Percentiles rank a stretch among this genome's conserved stretches.
Evolutionary conservation across 1,140 invertebrate species (phyloP).

Genomic region (Hycleus cichorii): DNA sequence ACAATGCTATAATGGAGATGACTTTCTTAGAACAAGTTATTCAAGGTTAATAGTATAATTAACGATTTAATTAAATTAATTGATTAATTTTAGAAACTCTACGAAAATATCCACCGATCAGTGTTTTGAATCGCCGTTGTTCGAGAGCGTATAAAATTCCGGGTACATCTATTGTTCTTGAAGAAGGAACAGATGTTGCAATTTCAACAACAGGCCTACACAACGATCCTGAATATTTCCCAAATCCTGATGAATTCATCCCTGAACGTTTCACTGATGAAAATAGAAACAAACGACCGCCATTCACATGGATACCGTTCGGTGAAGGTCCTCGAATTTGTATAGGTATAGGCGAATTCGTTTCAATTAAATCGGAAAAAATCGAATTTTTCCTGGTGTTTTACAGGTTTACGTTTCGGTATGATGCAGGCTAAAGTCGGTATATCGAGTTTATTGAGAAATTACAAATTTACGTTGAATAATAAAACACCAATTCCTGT

Average conservation of each 20-base stretch:
- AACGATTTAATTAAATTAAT: not conserved
- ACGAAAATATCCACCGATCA: constrained; percentile 47
- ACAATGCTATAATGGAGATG: constrained; percentile 50
- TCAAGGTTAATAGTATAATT: constrained; percentile 38
- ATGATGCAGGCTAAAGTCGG: constrained; percentile 44
- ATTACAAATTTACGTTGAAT: constrained; percentile 32
- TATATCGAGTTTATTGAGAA: constrained; percentile 38
- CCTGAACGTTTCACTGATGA: constrained; percentile 59
- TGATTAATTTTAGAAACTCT: constrained; percentile 46
- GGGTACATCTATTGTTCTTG: constrained; percentile 32
- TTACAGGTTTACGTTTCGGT: constrained; percentile 46
- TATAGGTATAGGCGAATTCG: constrained; percentile 37
- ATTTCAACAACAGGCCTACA: constrained; percentile 57
- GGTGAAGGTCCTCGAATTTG: constrained; percentile 52
- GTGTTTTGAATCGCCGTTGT: constrained; percentile 45
- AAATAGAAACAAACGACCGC: constrained; percentile 32
- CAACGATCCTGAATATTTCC: constrained; percentile 49
- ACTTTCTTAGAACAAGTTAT: constrained; percentile 33
- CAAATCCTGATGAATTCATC: constrained; percentile 58
- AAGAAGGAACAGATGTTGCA: constrained; percentile 51
- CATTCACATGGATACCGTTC: constrained; percentile 47
- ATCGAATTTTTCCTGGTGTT: not conserved
- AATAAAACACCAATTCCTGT: constrained; percentile 5
- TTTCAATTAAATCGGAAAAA: not conserved
- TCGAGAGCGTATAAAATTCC: constrained; percentile 43